These are phyloP conservation scores for Sus cebifrons DNA, from an alignment of 2,797 vertebrate species.

Conservation along the genomic window DNA sequence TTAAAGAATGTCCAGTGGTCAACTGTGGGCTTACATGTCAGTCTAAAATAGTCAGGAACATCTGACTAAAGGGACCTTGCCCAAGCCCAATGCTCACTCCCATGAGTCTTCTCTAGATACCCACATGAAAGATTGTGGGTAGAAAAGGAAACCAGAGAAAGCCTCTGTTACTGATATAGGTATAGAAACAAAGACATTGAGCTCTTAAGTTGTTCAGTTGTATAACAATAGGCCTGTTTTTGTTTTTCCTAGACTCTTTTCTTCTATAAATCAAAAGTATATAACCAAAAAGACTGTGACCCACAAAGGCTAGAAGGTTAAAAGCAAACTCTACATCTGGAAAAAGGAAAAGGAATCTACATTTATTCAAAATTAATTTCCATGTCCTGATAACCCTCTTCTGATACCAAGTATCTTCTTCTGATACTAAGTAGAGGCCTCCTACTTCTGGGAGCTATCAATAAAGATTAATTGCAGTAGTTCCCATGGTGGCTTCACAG, in stretches of 20 bases:
- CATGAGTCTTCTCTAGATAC: not conserved
- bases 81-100: not conserved
- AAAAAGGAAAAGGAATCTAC: not conserved
- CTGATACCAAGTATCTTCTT: not conserved
- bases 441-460: not conserved
- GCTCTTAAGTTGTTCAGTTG: not conserved
- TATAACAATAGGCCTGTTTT: not conserved
- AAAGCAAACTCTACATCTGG: not conserved
- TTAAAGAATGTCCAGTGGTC: not conserved
- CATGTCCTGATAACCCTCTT: not conserved
- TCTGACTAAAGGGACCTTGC: not conserved
- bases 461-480: not conserved
- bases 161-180: accelerated
- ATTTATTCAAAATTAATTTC: not conserved
- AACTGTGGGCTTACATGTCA: not conserved
- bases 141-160: not conserved
- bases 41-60: not conserved
- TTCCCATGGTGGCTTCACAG: no score
- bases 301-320: not conserved
- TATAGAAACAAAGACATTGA: not conserved
- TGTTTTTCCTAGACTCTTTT: not conserved
- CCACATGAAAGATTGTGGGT: not conserved
- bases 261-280: not conserved
- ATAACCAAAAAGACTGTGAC: not conserved
- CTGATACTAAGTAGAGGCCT: not conserved